These are phyloP conservation scores for Leucophenga montana DNA, from an alignment of 2,888 invertebrate species.

Conservation along the genomic window DNA sequence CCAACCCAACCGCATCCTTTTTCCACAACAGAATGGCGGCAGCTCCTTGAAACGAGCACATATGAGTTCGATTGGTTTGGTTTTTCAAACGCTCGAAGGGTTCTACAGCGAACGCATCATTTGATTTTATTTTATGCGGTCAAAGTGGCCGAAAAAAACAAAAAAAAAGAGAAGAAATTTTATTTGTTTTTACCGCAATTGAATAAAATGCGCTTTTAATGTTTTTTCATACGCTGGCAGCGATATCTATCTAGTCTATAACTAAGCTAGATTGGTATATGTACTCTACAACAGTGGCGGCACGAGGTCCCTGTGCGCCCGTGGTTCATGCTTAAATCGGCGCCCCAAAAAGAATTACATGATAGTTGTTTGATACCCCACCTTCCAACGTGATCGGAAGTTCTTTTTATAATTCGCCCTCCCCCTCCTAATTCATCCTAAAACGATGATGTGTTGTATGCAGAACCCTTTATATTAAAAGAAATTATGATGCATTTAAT, in stretches of 20 bases:
- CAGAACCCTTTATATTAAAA: too few relatives aligned
- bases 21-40: slow-evolving; percentile 24
- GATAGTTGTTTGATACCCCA: too few relatives aligned
- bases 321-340: too few relatives aligned
- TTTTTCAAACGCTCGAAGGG: slow-evolving; percentile 53
- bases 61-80: slow-evolving; percentile 31
- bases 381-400: too few relatives aligned
- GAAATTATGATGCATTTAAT: too few relatives aligned
- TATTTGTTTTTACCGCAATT: slow-evolving; percentile 70
- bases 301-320: too few relatives aligned
- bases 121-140: slow-evolving; percentile 66
- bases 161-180: slow-evolving; percentile 52
- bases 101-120: slow-evolving; percentile 61
- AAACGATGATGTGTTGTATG: too few relatives aligned
- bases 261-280: too few relatives aligned
- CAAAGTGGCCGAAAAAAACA: slow-evolving; percentile 56
- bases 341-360: too few relatives aligned
- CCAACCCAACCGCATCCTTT: slow-evolving; percentile 8
- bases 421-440: too few relatives aligned
- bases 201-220: slow-evolving; percentile 69
- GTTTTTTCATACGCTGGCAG: slow-evolving; percentile 36
- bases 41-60: slow-evolving; percentile 22
- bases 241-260: slow-evolving; percentile 1
- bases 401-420: too few relatives aligned
- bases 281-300: too few relatives aligned